Conservation (phyloP, 2,113 vertebrate species). For the Nesoenas mayeri region DNA sequence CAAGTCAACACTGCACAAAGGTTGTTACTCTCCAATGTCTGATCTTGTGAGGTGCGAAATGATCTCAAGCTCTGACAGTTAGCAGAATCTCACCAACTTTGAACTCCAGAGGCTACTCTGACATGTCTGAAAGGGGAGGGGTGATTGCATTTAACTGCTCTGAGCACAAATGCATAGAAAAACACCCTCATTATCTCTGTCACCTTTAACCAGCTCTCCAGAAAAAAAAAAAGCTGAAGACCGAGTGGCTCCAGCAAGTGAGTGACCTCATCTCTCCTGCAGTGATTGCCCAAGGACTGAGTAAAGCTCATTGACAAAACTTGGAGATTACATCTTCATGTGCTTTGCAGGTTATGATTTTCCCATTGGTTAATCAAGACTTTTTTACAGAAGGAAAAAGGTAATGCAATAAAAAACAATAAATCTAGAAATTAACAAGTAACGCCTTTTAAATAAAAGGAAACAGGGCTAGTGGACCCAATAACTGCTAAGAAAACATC, state of each 20-base stretch:
- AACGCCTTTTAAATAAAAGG: neutral
- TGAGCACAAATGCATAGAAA: neutral
- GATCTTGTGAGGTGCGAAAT: neutral
- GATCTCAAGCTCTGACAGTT: neutral
- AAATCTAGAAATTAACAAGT: neutral
- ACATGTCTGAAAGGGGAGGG: neutral
- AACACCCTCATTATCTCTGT: neutral
- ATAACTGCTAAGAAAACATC: neutral
- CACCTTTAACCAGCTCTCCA: neutral
- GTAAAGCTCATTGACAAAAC: neutral
- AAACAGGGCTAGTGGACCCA: neutral
- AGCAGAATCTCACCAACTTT: neutral
- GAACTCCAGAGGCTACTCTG: neutral
- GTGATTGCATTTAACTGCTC: neutral
- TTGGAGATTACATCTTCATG: neutral
- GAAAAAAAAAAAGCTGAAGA: neutral
- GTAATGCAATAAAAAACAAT: neutral
- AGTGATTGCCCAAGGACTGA: rapidly evolving
- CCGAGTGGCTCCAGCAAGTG: neutral
- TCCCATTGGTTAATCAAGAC: neutral
- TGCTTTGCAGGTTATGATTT: neutral
- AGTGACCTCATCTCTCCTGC: neutral
- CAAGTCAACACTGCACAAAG: neutral
- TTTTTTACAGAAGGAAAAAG: neutral
- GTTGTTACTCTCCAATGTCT: neutral